phyloP scores from a whole-genome alignment of 2,888 invertebrate genomes.

The Aphrophora alni region DNA sequence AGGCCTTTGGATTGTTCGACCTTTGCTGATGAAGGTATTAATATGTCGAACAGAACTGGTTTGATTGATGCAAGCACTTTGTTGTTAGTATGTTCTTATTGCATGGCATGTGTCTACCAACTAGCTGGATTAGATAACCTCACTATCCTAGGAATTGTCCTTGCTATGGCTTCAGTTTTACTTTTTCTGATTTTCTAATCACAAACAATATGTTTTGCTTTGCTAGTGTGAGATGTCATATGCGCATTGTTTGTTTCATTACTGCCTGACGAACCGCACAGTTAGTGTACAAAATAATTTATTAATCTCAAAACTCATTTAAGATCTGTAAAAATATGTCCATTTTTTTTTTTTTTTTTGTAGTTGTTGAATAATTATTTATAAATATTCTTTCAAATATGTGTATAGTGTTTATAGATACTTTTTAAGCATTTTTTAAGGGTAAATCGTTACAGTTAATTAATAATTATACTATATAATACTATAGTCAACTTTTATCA shows the following conservation, averaged over 20 bases:
- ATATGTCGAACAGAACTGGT: constrained; percentile 39
- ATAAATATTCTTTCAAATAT: too few relatives aligned
- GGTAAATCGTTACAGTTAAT: too few relatives aligned
- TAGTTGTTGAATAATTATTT: too few relatives aligned
- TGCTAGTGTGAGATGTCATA: constrained; percentile 38
- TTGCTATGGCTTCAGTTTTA: constrained; percentile 76
- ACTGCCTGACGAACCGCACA: constrained; percentile 17
- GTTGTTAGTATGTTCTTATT: constrained; percentile 77
- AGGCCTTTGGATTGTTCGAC: constrained; percentile 27
- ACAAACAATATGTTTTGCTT: constrained; percentile 41
- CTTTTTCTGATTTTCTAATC: constrained; percentile 67
- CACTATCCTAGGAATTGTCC: constrained; percentile 75
- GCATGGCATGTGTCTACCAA: constrained; percentile 73
- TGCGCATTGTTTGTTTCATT: constrained; percentile 35
- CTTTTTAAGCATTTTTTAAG: too few relatives aligned
- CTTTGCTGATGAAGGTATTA: constrained; percentile 34
- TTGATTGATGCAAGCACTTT: constrained; percentile 52
- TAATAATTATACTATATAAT: too few relatives aligned
- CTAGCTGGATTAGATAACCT: constrained; percentile 76
- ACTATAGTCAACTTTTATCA: too few relatives aligned
- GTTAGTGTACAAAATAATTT: neutral
- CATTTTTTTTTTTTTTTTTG: too few relatives aligned
- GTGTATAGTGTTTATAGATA: too few relatives aligned
- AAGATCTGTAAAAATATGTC: neutral
- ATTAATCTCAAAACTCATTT: neutral